These are phyloP conservation scores for Lithodes maja DNA, from an alignment of 2,888 invertebrate species.

Conservation along the genomic window DNA sequence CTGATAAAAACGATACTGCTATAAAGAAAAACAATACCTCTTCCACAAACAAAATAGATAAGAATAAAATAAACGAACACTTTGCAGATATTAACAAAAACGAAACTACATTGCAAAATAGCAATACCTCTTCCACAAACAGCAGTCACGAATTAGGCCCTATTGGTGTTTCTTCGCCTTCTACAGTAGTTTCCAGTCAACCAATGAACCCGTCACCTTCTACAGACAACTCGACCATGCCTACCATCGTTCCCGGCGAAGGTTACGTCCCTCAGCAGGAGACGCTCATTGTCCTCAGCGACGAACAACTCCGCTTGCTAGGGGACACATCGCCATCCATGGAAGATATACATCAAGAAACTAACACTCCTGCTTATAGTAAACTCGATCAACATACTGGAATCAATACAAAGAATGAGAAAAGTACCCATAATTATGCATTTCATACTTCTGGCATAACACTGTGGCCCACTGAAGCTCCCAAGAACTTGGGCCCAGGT, in stretches of 20 bases:
- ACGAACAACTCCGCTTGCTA: slow-evolving; percentile 3
- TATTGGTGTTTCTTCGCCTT: not conserved
- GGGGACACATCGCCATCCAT: not conserved
- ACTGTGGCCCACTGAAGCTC: not conserved
- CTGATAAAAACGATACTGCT: not conserved
- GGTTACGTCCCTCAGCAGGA: slow-evolving; percentile 1
- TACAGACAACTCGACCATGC: not conserved
- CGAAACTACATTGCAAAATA: no score
- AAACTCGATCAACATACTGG: not conserved
- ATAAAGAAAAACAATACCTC: not conserved
- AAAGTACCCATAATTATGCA: not conserved
- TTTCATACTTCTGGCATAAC: not conserved
- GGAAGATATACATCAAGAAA: not conserved
- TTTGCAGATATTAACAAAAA: no score
- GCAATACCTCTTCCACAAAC: no score
- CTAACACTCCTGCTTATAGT: not conserved
- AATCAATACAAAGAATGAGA: not conserved
- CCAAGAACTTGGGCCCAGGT: not conserved
- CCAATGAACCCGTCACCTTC: not conserved
- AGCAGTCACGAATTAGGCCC: not conserved
- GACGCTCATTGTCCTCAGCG: slow-evolving; percentile 14
- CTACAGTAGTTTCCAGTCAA: not conserved
- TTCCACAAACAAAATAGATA: not conserved
- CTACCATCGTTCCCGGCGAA: not conserved
- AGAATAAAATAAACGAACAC: not conserved